These are phyloP conservation scores for Eristalinus sepulchralis DNA, from an alignment of 2,888 invertebrate species.

Conservation along the genomic window DNA sequence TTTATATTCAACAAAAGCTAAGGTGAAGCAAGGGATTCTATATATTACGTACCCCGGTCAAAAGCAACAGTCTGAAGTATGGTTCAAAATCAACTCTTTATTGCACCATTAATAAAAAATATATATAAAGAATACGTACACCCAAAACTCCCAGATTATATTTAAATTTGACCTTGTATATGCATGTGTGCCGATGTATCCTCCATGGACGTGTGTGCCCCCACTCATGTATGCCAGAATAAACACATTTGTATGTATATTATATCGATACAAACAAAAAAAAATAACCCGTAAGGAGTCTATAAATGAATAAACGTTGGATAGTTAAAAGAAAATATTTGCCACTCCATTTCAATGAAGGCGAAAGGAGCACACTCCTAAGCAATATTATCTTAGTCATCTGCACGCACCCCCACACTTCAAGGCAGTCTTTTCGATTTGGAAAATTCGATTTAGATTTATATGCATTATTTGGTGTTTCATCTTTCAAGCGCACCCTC, in stretches of 20 bases:
- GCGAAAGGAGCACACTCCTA: not conserved
- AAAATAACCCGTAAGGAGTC: not conserved
- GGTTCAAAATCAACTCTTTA: not conserved
- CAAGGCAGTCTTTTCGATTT: not conserved
- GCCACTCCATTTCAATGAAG: constrained; percentile 6
- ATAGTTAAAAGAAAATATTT: constrained; percentile 16
- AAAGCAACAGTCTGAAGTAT: no score
- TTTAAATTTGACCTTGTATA: not conserved
- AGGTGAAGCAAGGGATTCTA: no score
- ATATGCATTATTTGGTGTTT: not conserved
- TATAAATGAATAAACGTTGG: not conserved
- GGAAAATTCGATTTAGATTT: constrained; percentile 15
- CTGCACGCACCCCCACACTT: not conserved
- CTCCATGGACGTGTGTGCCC: not conserved
- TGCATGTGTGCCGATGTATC: not conserved
- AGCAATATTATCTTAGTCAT: not conserved
- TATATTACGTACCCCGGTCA: no score
- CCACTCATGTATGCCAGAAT: not conserved
- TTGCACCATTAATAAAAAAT: not conserved
- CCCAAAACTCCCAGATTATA: not conserved
- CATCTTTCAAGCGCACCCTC: not conserved
- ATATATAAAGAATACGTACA: not conserved
- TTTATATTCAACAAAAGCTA: no score
- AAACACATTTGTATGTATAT: not conserved
- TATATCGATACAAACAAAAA: not conserved